Base-by-base conservation (phyloP, 2,113 vertebrate genomes). In the Apteryx owenii region DNA sequence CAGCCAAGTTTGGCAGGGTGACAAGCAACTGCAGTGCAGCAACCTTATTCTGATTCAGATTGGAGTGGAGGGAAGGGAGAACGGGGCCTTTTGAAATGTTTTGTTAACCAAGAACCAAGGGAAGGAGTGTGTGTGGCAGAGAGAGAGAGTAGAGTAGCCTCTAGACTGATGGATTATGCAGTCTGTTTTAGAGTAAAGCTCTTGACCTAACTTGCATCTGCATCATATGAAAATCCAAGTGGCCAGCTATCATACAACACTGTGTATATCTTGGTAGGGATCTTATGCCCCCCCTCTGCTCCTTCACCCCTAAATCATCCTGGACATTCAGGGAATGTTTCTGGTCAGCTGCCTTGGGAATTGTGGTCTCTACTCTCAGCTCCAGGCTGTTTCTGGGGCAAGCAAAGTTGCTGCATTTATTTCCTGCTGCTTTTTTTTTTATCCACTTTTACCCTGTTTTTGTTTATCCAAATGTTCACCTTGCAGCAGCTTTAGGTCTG, bases 11-110 rank as follows among this genome's bases (percentile, higher is more conserved):
- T 95, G 94, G 83, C 90, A 92, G 76, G 71, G 50, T 73, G 82
- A 90, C 54, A 78, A 36, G 83, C 72, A 78, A 76, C 50, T 72
- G 60, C 40, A 38, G 64, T 88, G 73, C 85, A 85, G 72, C 93
- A 90, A 7, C 93, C 93, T 90, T 75, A 44, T 44, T 80, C 70
- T 91, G 94, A 83, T 92, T 88, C 88, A 86, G 33, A 8, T 50
- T 62, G 83, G 60, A 86, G 60, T 40, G 60, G 80, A 93, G 85
- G 36, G 48, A 36, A 87, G 40, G 26, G 61, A n/a, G 40, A 84
- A 83, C 5, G 31, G 31, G 10, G 29, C 40, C 50, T 88, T 46
- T 60, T 25, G 54, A 73, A 83, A 48, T 40, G 44, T 66, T 85
- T 56, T 83, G 66, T 25, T 38, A n/a, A 58, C 69, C 3, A 25